phyloP scores from a whole-genome alignment of 2,797 vertebrate species.

The Ctenochaetus hawaiiensis region DNA sequence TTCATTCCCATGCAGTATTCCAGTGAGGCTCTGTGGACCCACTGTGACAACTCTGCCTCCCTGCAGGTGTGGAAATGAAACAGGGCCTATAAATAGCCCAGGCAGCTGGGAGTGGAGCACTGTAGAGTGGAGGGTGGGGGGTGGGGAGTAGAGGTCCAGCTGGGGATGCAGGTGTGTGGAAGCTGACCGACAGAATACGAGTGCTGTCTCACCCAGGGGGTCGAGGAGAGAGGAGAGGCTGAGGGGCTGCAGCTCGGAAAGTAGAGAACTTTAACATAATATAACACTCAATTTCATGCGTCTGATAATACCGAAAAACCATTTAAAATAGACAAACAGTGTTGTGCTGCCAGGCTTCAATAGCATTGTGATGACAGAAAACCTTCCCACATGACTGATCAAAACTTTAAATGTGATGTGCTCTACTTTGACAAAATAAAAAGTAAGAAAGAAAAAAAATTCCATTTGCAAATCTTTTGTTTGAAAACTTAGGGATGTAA shows the following conservation, averaged over 20 bases:
- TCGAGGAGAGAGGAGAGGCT: slow-evolving; percentile 20
- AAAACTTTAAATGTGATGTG: neutral
- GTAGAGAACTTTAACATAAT: slow-evolving; percentile 27
- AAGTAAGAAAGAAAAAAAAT: neutral
- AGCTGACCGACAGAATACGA: slow-evolving; percentile 79
- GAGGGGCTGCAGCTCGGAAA: slow-evolving; percentile 39
- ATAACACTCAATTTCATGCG: slow-evolving; percentile 1
- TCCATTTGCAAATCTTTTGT: neutral
- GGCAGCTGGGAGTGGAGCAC: slow-evolving; percentile 89
- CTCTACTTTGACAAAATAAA: neutral
- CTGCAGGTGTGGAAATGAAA: slow-evolving; percentile 94
- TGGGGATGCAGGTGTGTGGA: slow-evolving; percentile 86
- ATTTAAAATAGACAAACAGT: neutral
- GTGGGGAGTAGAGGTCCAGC: slow-evolving; percentile 78
- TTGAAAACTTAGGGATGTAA: neutral
- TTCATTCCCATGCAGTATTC: slow-evolving; percentile 84
- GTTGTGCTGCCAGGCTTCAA: fast-evolving
- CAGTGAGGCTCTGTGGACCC: slow-evolving; percentile 81
- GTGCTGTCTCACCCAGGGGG: slow-evolving; percentile 73
- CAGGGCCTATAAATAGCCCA: slow-evolving; percentile 91
- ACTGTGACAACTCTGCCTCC: slow-evolving; percentile 85
- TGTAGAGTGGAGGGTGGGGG: slow-evolving; percentile 62
- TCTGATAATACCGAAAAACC: neutral
- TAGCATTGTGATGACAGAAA: neutral
- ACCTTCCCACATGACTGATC: neutral